These are phyloP conservation scores for Ianthella basta DNA, from an alignment of 37 sponge, comb jelly and placozoan genomes.

Conservation along the genomic window DNA sequence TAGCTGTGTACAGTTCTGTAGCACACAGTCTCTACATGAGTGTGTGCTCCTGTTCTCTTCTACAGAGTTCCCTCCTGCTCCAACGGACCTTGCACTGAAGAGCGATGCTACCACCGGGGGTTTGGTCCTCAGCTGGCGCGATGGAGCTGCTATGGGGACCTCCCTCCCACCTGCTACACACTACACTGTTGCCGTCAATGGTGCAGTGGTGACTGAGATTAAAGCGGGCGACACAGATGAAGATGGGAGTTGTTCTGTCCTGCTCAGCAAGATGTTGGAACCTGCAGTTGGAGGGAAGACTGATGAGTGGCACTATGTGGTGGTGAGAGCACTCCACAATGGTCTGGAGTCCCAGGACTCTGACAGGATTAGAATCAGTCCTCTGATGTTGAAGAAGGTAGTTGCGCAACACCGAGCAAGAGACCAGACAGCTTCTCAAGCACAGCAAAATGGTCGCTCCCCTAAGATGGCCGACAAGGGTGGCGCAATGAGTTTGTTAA, in stretches of 20 bases:
- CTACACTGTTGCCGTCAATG: background rate
- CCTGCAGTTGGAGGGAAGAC: no score
- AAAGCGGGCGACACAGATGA: background rate
- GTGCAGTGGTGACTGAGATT: background rate
- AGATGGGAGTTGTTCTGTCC: no score
- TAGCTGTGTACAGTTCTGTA: no score
- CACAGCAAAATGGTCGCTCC: background rate
- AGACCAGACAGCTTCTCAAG: background rate
- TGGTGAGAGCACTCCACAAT: background rate
- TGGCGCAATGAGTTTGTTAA: background rate
- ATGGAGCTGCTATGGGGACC: background rate
- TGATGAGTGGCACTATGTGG: background rate
- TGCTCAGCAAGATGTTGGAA: background rate
- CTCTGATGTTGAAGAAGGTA: background rate
- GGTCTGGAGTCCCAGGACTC: slow-evolving; percentile 14
- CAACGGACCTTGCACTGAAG: background rate
- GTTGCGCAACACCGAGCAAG: background rate
- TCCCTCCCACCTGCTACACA: background rate
- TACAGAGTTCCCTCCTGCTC: slow-evolving; percentile 2
- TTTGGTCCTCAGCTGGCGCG: slow-evolving; percentile 10
- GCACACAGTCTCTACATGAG: no score
- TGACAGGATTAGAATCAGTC: background rate
- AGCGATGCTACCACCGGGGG: background rate
- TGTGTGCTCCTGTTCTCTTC: background rate
- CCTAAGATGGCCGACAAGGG: background rate